Percentiles rank a stretch among this genome's conserved stretches.
These are phyloP conservation scores for Rhopalosiphum padi DNA, from an alignment of 1,140 invertebrate species.

Conservation along the genomic window DNA sequence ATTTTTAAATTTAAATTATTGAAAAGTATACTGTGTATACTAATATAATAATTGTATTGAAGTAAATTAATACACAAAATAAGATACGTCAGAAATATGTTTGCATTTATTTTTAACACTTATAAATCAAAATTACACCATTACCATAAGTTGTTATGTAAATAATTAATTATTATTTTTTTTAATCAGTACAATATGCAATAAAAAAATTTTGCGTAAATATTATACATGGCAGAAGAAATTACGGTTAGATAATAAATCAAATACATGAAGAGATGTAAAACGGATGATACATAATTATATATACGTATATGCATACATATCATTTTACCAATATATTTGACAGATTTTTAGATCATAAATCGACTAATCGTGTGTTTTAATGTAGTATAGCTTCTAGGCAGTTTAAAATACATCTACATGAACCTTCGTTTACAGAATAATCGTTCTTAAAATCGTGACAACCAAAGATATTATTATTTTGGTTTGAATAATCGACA, in stretches of 20 bases:
- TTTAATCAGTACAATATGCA: background rate
- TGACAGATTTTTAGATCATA: constrained; percentile 37
- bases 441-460: constrained; percentile 25
- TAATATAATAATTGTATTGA: background rate
- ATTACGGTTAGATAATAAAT: background rate
- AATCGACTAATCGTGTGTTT: constrained; percentile 17
- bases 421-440: background rate
- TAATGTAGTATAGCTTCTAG: background rate
- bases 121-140: background rate
- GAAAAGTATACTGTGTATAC: background rate
- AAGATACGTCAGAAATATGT: background rate
- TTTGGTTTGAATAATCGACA: constrained; percentile 5
- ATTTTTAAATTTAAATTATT: background rate
- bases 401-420: background rate
- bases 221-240: background rate
- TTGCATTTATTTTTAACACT: background rate
- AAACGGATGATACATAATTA: background rate
- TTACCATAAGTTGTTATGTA: background rate
- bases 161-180: background rate
- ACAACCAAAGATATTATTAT: constrained; percentile 17
- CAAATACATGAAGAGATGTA: background rate
- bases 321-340: constrained; percentile 1
- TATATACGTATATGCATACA: background rate
- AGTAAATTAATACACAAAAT: background rate
- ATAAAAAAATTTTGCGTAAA: background rate